A percentile compares a stretch with the other conserved stretches of the same genome.
Evolutionary conservation across 2,113 vertebrate genomes (phyloP).

Genomic region (Dicrurus megarhynchus): DNA sequence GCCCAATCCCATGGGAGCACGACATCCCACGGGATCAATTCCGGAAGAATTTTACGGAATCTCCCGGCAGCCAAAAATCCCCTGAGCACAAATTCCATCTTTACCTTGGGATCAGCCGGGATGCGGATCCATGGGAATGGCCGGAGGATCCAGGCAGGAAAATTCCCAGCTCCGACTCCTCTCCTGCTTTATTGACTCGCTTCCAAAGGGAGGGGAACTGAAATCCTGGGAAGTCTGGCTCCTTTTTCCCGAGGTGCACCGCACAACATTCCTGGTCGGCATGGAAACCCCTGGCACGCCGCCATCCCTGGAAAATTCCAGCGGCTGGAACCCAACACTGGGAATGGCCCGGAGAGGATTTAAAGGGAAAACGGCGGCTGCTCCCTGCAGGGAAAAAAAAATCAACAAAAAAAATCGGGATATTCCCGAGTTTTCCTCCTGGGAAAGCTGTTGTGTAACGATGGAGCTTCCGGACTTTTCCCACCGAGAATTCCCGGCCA

Average conservation of each 20-base stretch:
- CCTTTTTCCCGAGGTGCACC: neutral
- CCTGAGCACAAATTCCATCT: neutral
- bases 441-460: neutral
- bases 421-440: neutral
- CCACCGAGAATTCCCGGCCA: neutral
- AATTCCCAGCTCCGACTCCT: neutral
- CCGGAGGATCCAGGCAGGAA: neutral
- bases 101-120: neutral
- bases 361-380: neutral
- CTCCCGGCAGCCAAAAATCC: fast-evolving
- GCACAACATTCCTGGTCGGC: constrained; percentile 50
- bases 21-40: neutral
- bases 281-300: constrained; percentile 46
- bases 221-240: neutral
- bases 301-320: constrained; percentile 5
- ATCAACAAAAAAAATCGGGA: neutral
- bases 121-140: neutral
- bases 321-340: neutral
- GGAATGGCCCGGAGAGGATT: neutral
- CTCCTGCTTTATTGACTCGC: neutral
- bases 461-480: neutral
- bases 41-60: neutral
- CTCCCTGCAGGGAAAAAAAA: neutral
- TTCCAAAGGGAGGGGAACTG: neutral
- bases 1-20: neutral